Conservation (phyloP, 2,888 invertebrate genomes). For the Limenitis camilla region DNA sequence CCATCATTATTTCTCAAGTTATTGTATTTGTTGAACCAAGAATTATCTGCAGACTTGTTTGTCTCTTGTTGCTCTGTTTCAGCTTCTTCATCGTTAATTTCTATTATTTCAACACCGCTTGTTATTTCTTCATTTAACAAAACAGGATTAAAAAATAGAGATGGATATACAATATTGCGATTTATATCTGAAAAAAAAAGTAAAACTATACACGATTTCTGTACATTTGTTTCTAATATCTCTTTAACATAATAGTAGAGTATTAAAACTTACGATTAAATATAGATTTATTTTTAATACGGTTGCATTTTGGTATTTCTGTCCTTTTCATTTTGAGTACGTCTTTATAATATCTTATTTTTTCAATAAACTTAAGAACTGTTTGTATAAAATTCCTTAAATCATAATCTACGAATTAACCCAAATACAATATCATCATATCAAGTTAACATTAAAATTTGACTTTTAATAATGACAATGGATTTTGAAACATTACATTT, state of each 20-base stretch:
- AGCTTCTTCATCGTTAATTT: constrained; percentile 36
- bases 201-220: not conserved
- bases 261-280: constrained; percentile 18
- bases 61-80: constrained; percentile 15
- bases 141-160: constrained; percentile 7
- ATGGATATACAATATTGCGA: constrained; percentile 23
- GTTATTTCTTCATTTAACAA: constrained; percentile 8
- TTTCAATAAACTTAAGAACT: no score
- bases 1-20: constrained; percentile 28
- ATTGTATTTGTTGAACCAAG: constrained; percentile 33
- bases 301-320: constrained; percentile 7
- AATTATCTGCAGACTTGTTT: constrained; percentile 25
- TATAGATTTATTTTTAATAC: not conserved
- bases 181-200: constrained; percentile 24
- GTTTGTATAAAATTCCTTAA: no score
- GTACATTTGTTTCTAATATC: no score
- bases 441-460: no score
- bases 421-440: no score
- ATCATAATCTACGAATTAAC: no score
- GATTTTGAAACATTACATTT: no score
- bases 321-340: constrained; percentile 3
- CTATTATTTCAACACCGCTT: constrained; percentile 47
- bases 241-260: not conserved
- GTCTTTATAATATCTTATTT: no score
- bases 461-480: no score